Evolutionary conservation across 2,797 vertebrate species (phyloP), one percentile per base, ranked within the genome.

Genomic region (Moxostoma hubbsi): DNA sequence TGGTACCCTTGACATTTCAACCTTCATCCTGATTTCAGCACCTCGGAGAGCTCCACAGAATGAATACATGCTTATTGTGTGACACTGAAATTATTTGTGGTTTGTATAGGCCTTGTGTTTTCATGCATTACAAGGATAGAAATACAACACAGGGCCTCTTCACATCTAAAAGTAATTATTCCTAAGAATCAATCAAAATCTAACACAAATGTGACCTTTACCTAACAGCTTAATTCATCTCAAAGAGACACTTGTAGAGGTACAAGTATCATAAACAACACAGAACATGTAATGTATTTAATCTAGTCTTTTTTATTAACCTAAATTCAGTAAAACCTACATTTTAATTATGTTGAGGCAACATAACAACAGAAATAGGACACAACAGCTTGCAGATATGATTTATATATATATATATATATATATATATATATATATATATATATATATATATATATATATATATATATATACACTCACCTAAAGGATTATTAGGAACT

Each of bases 1-100:
- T 49, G 53, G 45, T 57, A 50, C 61, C 77, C 47, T 72, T 79
- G 77, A 66, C 77, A 79, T 79, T 79, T 73, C 13, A 72, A 68
- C 68, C 50, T 36, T 78, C 61, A 24, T 55, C 16, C 51, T 79
- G 77, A 50, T 73, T 79, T 65, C 46, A 79, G 77, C 61, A 65
- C 69, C 77, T 53, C 8, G 53, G 69, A 79, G 77, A 79, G 77
- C 69, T 73, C 75, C 6, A 8, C 24, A 18, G 45, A 66, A 61
- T 11, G 47, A 51, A 43, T 50, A 49, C 68, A 50, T 57, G 61
- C 53, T 57, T 50, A 73, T 15, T 73, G 53, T 16, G 36, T 79
- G 77, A 65, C 61, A 66, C 62, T 73, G 62, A 54, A 73, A 58
- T 64, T 68, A 65, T 57, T 79, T 71, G 47, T 9, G 12, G 13